These are phyloP conservation scores for Theocolax elegans DNA, from an alignment of 1,140 invertebrate species.

Conservation along the genomic window DNA sequence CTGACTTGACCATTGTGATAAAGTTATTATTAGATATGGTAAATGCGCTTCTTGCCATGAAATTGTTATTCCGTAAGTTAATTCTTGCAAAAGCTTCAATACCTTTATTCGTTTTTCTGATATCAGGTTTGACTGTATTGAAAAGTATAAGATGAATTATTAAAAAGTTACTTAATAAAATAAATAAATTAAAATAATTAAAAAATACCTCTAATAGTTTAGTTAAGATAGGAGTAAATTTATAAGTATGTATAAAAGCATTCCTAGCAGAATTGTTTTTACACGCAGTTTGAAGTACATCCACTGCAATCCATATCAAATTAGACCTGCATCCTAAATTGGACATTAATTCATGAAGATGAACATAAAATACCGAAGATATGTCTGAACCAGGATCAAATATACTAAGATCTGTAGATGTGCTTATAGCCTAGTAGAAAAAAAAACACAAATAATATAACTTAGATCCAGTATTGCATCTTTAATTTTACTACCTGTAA, in stretches of 20 bases:
- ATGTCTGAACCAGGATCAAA: conserved; percentile 68
- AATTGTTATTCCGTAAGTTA: conserved; percentile 78
- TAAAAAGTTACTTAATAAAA: conserved; percentile 1
- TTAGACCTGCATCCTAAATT: conserved; percentile 53
- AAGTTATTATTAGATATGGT: conserved; percentile 70
- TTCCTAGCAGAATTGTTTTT: conserved; percentile 71
- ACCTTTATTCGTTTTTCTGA: conserved; percentile 63
- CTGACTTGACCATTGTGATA: conserved; percentile 72
- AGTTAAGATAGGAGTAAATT: conserved; percentile 75
- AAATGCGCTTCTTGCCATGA: conserved; percentile 78
- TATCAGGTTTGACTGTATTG: conserved; percentile 52
- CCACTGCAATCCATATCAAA: conserved; percentile 71
- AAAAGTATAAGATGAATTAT: conserved; percentile 26
- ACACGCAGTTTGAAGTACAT: conserved; percentile 72
- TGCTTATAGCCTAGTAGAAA: conserved; percentile 63
- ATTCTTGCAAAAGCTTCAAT: conserved; percentile 70
- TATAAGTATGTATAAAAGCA: conserved; percentile 75
- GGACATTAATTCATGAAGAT: conserved; percentile 66
- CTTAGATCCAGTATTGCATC: neutral
- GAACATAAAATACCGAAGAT: conserved; percentile 69
- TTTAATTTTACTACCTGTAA: neutral
- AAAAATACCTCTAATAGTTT: conserved; percentile 69
- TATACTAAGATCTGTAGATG: conserved; percentile 64
- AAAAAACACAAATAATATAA: too few species aligned
- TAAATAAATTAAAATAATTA: conserved; percentile 8